Evolutionary conservation across 30 jellyfish, hydroid and myxozoan species (phyloP).

Genomic region (Catostylus mosaicus): DNA sequence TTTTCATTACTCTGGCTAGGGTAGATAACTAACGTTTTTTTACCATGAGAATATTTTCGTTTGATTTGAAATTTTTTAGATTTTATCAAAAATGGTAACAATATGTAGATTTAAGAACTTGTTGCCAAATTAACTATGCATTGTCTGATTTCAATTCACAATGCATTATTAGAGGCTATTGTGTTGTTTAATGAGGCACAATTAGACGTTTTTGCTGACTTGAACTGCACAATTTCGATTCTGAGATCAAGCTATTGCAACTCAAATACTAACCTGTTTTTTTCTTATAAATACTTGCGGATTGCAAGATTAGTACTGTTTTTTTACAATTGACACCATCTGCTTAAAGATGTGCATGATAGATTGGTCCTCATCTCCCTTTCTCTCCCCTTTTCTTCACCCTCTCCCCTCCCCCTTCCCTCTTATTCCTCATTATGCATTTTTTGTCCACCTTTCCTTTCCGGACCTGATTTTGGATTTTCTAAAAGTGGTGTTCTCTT

Average conservation of each 20-base stretch:
- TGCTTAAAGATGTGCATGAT: too few relatives aligned
- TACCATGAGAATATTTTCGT: constrained; percentile 21
- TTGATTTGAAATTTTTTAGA: constrained; percentile 37
- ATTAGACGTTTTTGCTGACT: neutral
- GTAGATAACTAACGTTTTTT: constrained; percentile 41
- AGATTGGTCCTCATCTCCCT: neutral
- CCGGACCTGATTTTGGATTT: neutral
- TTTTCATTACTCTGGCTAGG: constrained; percentile 9
- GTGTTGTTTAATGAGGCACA: constrained; percentile 3
- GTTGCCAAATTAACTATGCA: constrained; percentile 4
- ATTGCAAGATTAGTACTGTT: neutral
- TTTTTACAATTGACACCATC: too few relatives aligned
- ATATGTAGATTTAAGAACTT: constrained; percentile 9
- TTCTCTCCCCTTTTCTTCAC: neutral
- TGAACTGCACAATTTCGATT: too few relatives aligned
- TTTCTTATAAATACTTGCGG: neutral
- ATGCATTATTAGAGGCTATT: neutral
- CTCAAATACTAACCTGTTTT: too few relatives aligned
- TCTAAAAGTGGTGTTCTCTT: neutral
- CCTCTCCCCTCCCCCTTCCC: neutral
- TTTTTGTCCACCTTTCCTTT: neutral
- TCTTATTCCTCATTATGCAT: too few relatives aligned
- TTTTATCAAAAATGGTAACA: constrained; percentile 18
- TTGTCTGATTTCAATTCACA: neutral
- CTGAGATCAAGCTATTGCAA: too few relatives aligned